These are phyloP conservation scores for Ochropacha duplaris DNA, from an alignment of 2,888 invertebrate genomes.

Conservation along the genomic window DNA sequence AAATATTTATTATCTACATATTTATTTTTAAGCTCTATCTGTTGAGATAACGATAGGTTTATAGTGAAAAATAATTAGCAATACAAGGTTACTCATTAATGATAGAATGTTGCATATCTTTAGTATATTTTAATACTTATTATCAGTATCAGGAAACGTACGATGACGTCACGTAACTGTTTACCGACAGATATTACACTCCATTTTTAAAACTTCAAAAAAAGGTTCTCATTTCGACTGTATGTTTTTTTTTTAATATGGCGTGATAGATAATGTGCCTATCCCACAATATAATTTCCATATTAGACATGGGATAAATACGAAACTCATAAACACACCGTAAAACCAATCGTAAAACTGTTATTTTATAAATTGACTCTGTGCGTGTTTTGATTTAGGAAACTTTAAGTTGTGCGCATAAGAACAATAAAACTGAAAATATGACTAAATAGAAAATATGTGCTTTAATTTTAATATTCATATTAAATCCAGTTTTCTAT, in stretches of 20 bases:
- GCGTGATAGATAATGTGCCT: neutral
- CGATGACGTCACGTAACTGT: neutral
- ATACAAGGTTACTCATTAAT: neutral
- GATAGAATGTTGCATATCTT: neutral
- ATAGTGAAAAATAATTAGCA: too few relatives aligned
- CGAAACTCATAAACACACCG: neutral
- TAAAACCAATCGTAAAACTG: neutral
- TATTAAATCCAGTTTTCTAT: too few relatives aligned
- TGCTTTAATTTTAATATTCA: neutral
- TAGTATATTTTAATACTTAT: too few relatives aligned
- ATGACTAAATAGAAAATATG: neutral
- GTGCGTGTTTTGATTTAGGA: neutral
- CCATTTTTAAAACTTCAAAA: too few relatives aligned
- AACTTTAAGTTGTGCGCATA: neutral
- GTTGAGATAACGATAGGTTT: too few relatives aligned
- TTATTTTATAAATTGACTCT: neutral
- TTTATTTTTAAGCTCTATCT: too few relatives aligned
- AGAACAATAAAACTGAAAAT: neutral
- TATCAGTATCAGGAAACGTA: neutral
- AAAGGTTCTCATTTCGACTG: too few relatives aligned
- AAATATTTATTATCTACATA: too few relatives aligned
- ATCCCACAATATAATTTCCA: neutral
- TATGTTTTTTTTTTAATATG: too few relatives aligned
- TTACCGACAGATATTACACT: too few relatives aligned
- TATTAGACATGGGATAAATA: neutral